phyloP scores from a whole-genome alignment of 1,140 invertebrate species.

The Meteorus sp. region DNA sequence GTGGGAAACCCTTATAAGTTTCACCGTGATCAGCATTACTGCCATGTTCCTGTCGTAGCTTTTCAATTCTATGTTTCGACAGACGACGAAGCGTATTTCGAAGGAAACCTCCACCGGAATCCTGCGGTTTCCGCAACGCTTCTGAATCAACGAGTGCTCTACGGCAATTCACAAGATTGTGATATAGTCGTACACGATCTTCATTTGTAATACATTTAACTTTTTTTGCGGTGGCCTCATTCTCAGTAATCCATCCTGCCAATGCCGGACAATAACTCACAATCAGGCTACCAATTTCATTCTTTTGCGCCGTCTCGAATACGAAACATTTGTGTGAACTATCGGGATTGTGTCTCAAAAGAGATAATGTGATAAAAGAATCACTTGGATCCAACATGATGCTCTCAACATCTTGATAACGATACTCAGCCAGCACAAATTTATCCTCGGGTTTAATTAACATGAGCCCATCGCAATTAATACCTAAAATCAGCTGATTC shows the following conservation, averaged over 20 bases:
- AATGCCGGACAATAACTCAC: conserved; percentile 87
- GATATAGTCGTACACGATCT: conserved; percentile 78
- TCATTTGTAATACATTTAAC: conserved; percentile 77
- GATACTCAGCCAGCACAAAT: conserved; percentile 85
- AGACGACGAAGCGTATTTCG: conserved; percentile 84
- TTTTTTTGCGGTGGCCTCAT: conserved; percentile 69
- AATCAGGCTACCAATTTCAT: conserved; percentile 89
- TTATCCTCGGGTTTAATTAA: conserved; percentile 88
- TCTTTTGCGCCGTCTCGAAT: conserved; percentile 87
- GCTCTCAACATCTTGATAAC: conserved; percentile 86
- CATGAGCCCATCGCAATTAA: conserved; percentile 89
- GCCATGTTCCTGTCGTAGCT: conserved; percentile 78
- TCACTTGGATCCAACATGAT: conserved; percentile 90
- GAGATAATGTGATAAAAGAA: conserved; percentile 84
- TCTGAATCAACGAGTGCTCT: conserved; percentile 82
- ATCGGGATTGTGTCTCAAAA: conserved; percentile 65
- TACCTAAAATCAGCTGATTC: conserved; percentile 71
- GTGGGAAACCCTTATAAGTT: conserved; percentile 84
- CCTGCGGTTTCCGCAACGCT: conserved; percentile 78
- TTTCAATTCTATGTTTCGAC: conserved; percentile 86
- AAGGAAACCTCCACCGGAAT: conserved; percentile 77
- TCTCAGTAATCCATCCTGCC: conserved; percentile 84
- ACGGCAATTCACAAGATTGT: conserved; percentile 78
- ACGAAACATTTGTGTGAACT: conserved; percentile 87
- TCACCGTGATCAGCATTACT: conserved; percentile 72